A percentile compares a stretch with the other conserved stretches of the same genome.
Conservation (phyloP, 2,888 invertebrate genomes). For the Sinelater perroti region DNA sequence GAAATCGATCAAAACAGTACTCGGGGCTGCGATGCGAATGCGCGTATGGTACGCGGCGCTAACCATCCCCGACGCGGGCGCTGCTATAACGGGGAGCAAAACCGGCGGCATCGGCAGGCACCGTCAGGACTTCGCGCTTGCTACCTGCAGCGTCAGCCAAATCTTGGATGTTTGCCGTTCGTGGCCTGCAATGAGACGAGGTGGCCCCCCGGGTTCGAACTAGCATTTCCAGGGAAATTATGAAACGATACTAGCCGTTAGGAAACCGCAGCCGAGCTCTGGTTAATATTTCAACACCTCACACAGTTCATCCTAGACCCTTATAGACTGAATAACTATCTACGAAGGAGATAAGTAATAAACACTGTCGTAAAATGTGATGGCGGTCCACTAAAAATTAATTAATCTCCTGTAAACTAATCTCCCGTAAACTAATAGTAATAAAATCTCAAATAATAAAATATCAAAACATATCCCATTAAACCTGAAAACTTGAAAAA, state of each 20-base stretch:
- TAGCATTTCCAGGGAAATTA: neutral
- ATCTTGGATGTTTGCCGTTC: slow-evolving; percentile 10
- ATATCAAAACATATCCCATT: too few relatives aligned
- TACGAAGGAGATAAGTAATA: neutral
- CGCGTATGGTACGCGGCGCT: slow-evolving; percentile 23
- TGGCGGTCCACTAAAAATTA: neutral
- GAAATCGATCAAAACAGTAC: slow-evolving; percentile 28
- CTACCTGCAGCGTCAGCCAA: slow-evolving; percentile 6
- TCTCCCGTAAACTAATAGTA: too few relatives aligned
- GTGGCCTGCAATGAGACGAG: slow-evolving; percentile 9
- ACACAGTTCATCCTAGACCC: slow-evolving; percentile 12
- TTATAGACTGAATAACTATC: slow-evolving; percentile 1
- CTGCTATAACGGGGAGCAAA: too few relatives aligned
- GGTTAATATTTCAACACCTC: slow-evolving; percentile 8
- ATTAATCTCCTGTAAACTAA: too few relatives aligned
- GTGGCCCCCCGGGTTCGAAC: neutral
- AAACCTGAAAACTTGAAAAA: too few relatives aligned
- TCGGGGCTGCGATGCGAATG: slow-evolving; percentile 23
- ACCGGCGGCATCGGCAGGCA: too few relatives aligned
- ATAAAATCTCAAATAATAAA: too few relatives aligned
- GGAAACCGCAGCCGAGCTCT: neutral
- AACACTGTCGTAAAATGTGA: neutral
- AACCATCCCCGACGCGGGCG: slow-evolving; percentile 5
- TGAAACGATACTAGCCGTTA: slow-evolving; percentile 8
- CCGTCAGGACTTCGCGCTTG: slow-evolving; percentile 1